A percentile compares a stretch with the other conserved stretches of the same genome.
These are phyloP conservation scores for Stomorhina lunata DNA, from an alignment of 2,888 invertebrate species.

Conservation along the genomic window DNA sequence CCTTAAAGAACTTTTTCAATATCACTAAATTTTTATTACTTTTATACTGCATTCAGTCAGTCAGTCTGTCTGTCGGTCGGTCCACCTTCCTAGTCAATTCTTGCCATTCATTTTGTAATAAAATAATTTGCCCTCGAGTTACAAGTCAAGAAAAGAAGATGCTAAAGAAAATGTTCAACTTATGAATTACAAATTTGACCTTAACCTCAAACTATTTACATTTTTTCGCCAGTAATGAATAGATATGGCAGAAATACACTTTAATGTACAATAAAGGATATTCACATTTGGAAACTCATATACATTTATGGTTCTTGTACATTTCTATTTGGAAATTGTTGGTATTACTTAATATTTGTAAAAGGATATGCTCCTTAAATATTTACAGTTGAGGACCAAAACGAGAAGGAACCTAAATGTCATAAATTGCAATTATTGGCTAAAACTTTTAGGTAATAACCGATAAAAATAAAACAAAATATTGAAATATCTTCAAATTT, in stretches of 20 bases:
- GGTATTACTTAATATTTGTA: too few species aligned
- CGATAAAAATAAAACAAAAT: too few species aligned
- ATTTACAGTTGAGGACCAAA: too few species aligned
- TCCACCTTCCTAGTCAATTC: not conserved
- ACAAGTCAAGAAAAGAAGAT: conserved; percentile 26
- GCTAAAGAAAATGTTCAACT: not conserved
- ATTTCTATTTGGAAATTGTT: too few species aligned
- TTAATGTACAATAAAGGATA: not conserved
- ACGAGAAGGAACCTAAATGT: too few species aligned
- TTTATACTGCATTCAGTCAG: not conserved
- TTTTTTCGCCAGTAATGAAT: not conserved
- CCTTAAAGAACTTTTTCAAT: not conserved
- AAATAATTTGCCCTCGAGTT: conserved; percentile 37
- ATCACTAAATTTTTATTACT: not conserved
- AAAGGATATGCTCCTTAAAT: too few species aligned
- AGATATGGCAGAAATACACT: not conserved
- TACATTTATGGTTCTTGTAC: not conserved
- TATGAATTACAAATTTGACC: conserved; percentile 49
- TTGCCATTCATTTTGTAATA: not conserved
- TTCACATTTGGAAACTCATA: not conserved
- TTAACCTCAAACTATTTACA: conserved; percentile 34
- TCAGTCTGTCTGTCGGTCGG: too few species aligned
- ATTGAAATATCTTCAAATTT: too few species aligned
- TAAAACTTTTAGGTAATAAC: too few species aligned
- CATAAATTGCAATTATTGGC: too few species aligned